Conservation (phyloP, 2,797 vertebrate genomes). For the Notolabrus celidotus region DNA sequence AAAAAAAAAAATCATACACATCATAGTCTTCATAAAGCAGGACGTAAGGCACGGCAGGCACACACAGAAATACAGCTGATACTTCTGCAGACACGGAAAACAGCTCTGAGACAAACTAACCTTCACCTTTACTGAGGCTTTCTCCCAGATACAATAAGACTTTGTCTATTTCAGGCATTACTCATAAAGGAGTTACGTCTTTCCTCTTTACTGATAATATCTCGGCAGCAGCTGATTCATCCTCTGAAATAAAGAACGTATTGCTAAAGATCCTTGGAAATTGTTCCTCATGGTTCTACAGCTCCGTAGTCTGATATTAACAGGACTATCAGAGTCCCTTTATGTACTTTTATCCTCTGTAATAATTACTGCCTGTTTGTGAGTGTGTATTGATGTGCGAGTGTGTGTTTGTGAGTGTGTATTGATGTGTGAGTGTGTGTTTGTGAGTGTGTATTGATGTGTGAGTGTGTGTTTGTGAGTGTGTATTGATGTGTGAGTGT, state of each 20-base stretch:
- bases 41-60: too few relatives aligned
- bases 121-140: neutral
- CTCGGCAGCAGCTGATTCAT: neutral
- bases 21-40: too few relatives aligned
- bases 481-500: slow-evolving; percentile 3
- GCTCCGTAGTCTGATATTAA: slow-evolving; percentile 44
- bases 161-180: slow-evolving; percentile 4
- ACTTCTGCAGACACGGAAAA: neutral
- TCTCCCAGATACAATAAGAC: neutral
- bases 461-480: neutral
- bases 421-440: slow-evolving; percentile 1
- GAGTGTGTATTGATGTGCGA: too few relatives aligned
- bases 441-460: slow-evolving; percentile 12
- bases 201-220: slow-evolving; percentile 7
- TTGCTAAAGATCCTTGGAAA: slow-evolving; percentile 41
- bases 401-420: neutral
- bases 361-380: slow-evolving; percentile 33
- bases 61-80: neutral
- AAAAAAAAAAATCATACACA: too few relatives aligned
- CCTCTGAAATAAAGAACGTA: too few relatives aligned
- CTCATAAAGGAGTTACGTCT: slow-evolving; percentile 4
- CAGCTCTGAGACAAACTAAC: neutral
- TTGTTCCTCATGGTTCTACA: slow-evolving; percentile 27
- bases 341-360: slow-evolving; percentile 56
- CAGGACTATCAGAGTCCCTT: slow-evolving; percentile 33